These are phyloP conservation scores for Pristionchus maxplancki DNA, from an alignment of 2,888 invertebrate species.

Conservation along the genomic window DNA sequence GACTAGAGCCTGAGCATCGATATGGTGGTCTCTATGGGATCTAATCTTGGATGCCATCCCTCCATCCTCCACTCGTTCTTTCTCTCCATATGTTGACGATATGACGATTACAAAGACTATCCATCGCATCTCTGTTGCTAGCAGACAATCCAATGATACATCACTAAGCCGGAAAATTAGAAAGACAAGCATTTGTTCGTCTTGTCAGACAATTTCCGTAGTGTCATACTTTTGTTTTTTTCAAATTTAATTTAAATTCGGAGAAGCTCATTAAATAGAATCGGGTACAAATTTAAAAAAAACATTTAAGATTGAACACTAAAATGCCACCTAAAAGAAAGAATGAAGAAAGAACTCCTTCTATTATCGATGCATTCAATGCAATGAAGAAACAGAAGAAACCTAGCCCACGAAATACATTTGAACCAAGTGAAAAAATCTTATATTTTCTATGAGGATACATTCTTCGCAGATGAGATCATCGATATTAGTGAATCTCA, in stretches of 20 bases:
- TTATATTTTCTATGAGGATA: not conserved
- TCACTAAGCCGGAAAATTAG: not conserved
- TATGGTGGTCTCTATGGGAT: slow-evolving; percentile 38
- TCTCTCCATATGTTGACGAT: slow-evolving; percentile 28
- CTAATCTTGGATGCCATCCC: slow-evolving; percentile 22
- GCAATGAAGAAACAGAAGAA: not conserved
- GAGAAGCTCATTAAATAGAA: not conserved
- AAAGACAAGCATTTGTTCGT: not conserved
- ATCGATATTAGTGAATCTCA: slow-evolving; percentile 30
- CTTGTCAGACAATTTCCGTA: not conserved
- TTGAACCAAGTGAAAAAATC: not conserved
- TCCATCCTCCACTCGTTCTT: slow-evolving; percentile 46
- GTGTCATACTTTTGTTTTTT: no score
- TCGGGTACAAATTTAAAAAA: no score
- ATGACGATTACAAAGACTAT: not conserved
- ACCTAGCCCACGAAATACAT: not conserved
- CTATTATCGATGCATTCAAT: slow-evolving; percentile 37
- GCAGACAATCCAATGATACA: not conserved
- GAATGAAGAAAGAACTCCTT: not conserved
- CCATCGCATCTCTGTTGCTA: not conserved
- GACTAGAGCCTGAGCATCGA: slow-evolving; percentile 37
- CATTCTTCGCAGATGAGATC: slow-evolving; percentile 22
- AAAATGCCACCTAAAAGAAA: slow-evolving; percentile 30
- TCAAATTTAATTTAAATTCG: not conserved
- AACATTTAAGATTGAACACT: not conserved